phyloP scores from a whole-genome alignment of 2,888 invertebrate species.

The Amphiduros pacificus region DNA sequence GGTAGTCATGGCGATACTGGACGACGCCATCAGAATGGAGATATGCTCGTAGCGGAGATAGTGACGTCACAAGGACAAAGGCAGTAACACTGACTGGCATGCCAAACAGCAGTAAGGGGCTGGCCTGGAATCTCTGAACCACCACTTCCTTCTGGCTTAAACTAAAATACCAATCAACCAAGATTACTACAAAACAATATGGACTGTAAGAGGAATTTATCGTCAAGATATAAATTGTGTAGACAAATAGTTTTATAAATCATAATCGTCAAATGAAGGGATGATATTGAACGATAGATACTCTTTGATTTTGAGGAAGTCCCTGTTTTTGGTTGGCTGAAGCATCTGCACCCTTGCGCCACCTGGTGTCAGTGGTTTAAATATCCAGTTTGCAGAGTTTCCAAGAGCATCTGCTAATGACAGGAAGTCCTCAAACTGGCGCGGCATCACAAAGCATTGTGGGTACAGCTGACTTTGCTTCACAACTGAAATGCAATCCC shows the following conservation, averaged over 20 bases:
- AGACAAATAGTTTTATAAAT: no score
- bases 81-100: conserved; percentile 48
- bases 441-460: conserved; percentile 46
- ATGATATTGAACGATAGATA: no score
- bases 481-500: neutral
- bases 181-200: neutral
- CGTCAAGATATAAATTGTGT: neutral
- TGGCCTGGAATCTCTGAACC: conserved; percentile 21
- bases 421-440: conserved; percentile 43
- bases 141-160: conserved; percentile 4
- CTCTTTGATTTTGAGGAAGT: conserved; percentile 20
- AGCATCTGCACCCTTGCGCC: conserved; percentile 7
- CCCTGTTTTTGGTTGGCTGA: conserved; percentile 14
- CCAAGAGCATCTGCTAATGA: conserved; percentile 15
- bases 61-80: conserved; percentile 54
- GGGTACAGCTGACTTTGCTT: conserved; percentile 23
- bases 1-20: conserved; percentile 33
- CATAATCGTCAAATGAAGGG: no score
- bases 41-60: conserved; percentile 54
- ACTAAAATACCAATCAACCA: neutral
- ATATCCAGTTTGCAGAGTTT: conserved; percentile 15
- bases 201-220: neutral
- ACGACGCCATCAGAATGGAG: conserved; percentile 52
- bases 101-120: conserved; percentile 45
- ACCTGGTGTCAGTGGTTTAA: conserved; percentile 3